Evolutionary conservation across 1,140 invertebrate genomes (phyloP), one percentile per base, ranked within the genome.

Genomic region (Scaptomyza hsui): DNA sequence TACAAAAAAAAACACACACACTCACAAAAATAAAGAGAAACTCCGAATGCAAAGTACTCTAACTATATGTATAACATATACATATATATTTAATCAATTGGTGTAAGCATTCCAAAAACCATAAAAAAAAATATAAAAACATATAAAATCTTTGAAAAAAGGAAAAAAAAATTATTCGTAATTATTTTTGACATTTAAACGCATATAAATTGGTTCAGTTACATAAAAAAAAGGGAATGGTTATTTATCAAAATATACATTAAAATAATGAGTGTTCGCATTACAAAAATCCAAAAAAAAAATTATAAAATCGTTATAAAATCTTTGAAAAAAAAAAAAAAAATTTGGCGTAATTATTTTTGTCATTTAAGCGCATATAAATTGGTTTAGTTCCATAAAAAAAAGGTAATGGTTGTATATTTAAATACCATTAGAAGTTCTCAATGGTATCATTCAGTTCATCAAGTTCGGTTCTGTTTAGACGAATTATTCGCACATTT

Each of bases 101-200:
- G 65, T 82, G 61, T 83, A n/a, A n/a, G 60, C 77, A 81, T 82
- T 75, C 52, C 78, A 82, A 80, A 81, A 49, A 32, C 3, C 37
- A 37, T 48, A 44, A 45, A 71, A 57, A 76, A 75, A 71, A 74
- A 71, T 39, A 55, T 51, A 63, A 77, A 73, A 65, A 2, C 26
- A 48, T 49, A 72, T 35, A 51, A 63, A 72, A 72, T 37, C n/a
- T 45, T 42, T 53, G 19, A 49, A 55, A 24, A 52, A 35, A 47
- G 26, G n/a, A 29, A 52, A 62, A 4, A 13, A 65, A 53, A 37
- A 76, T 60, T 53, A 63, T 39, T 45, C 47, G 18, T 52, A 49
- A 49, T 44, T 75, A 78, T 82, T 82, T 77, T 81, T 80, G 29
- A 37, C 19, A 39, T 29, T 37, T 37, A n/a, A 12, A 12, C 12